Conservation (phyloP, 1,140 invertebrate genomes). For the Latrodectus geometricus region DNA sequence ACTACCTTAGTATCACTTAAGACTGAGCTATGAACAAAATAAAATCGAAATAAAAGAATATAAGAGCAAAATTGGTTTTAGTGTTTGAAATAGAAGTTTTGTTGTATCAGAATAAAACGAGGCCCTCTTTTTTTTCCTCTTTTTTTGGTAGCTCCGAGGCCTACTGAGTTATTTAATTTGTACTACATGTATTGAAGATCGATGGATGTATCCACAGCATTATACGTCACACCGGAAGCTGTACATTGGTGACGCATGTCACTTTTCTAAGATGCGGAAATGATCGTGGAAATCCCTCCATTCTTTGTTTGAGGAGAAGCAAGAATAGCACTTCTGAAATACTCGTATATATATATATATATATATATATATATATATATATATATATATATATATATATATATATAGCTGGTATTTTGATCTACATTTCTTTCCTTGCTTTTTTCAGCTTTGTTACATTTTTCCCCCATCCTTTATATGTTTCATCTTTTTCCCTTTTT, state of each 20-base stretch:
- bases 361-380: too few relatives aligned
- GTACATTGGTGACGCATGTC: neutral
- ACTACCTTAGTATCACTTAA: too few relatives aligned
- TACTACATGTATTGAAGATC: neutral
- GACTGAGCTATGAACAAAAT: too few relatives aligned
- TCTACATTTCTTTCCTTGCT: too few relatives aligned
- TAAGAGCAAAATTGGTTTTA: too few relatives aligned
- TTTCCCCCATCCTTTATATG: neutral
- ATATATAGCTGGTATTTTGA: conserved; percentile 10
- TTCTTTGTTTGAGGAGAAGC: conserved; percentile 25
- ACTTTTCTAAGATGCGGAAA: conserved; percentile 14
- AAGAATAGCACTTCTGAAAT: conserved; percentile 6
- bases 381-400: too few relatives aligned
- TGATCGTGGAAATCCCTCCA: conserved; percentile 11
- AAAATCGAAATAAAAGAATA: too few relatives aligned
- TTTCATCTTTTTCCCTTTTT: neutral
- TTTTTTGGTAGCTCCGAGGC: too few relatives aligned
- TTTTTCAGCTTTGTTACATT: conserved; percentile 2
- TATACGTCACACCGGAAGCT: conserved; percentile 22
- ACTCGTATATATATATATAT: too few relatives aligned
- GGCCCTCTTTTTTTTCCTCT: too few relatives aligned
- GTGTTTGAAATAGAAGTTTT: too few relatives aligned
- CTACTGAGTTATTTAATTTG: conserved; percentile 15
- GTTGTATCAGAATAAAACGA: too few relatives aligned
- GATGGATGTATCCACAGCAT: neutral